Base-by-base conservation (phyloP, 2,888 invertebrate species). In the Euclidia mi region DNA sequence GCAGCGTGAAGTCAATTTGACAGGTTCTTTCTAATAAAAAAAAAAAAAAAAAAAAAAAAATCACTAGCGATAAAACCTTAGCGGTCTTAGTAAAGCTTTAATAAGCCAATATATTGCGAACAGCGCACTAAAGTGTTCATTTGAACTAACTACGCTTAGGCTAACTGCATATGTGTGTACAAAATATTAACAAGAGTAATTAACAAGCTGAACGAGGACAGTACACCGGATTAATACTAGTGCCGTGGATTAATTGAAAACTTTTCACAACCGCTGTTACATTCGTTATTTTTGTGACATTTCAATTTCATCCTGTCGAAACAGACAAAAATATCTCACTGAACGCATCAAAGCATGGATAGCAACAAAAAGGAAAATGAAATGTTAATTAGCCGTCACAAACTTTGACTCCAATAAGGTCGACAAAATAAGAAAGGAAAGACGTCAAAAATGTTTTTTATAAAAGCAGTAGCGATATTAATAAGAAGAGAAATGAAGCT, bases 361-460 rank as follows among this genome's bases (percentile, higher is more conserved):
- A 11, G 32, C 18, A 49, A 43, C 15, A 43, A 48, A 60, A 70
- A 59, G 57, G 60, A 77, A 76, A 76, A 78, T 72, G 62, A 72
- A 81, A 79, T 74, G 65, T 71, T 79, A 81, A 82, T 83, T 78
- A 79, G 70, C 72, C 74, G 78, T 78, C 81, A 68, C 48, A 71
- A 81, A 79, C 71, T 82, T 77, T 76, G 69, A 68, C 67, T 76
- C 20, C 45, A 57, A 72, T 60, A 70, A 71, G 61, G 63, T 56
- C 51, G 20, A 29, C 53, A 65, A 61, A 70, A 69, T 58, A 66
- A 66, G 49, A 66, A 12, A 34, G 14, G 2, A 68, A 73, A 71
- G 67, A 65, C 15, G 34, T 42, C 51, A 63, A 65, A 56, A 76
- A 58, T 57, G 17, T 58, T 70, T 74, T 68, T 25, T 71, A 59